Evolutionary conservation across 2,888 invertebrate genomes (phyloP).

Genomic region (Cryptocheilus praepositus): DNA sequence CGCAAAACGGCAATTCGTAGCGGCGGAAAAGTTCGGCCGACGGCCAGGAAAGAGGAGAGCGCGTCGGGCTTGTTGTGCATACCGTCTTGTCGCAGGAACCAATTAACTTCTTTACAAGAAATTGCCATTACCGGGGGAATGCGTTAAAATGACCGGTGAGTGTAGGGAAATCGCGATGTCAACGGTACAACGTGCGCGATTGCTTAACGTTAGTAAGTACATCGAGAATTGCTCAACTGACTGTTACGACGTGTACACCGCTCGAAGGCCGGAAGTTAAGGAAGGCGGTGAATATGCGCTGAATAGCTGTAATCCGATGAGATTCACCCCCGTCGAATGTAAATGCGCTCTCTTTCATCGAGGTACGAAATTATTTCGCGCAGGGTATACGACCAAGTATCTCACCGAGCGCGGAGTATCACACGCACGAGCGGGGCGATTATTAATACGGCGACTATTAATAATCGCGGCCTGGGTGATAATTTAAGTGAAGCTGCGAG

Average conservation of each 20-base stretch:
- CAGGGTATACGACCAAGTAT: conserved; percentile 25
- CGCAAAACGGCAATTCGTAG: too few relatives aligned
- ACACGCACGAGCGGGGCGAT: conserved; percentile 24
- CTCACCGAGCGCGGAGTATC: conserved; percentile 22
- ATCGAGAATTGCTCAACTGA: conserved; percentile 31
- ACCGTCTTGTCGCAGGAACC: conserved; percentile 64
- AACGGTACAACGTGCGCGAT: conserved; percentile 29
- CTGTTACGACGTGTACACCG: not conserved
- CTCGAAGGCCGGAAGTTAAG: conserved; percentile 27
- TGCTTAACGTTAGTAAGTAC: conserved; percentile 30
- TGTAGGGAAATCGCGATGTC: conserved; percentile 49
- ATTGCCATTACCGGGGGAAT: conserved; percentile 68
- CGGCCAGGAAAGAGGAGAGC: conserved; percentile 6
- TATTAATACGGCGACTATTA: conserved; percentile 45
- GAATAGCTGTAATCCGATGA: conserved; percentile 28
- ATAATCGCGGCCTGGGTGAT: conserved; percentile 42
- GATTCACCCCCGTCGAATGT: conserved; percentile 5
- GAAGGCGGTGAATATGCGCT: conserved; percentile 9
- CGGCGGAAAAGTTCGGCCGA: too few relatives aligned
- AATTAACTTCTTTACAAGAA: conserved; percentile 73
- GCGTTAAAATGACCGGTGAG: conserved; percentile 54
- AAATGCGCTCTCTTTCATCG: not conserved
- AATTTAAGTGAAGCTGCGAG: conserved; percentile 47
- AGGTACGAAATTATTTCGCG: conserved; percentile 29
- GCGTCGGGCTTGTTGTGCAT: conserved; percentile 27